These are phyloP conservation scores for Scaptodrosophila latifasciaeformis DNA, from an alignment of 2,888 invertebrate species.

Conservation along the genomic window DNA sequence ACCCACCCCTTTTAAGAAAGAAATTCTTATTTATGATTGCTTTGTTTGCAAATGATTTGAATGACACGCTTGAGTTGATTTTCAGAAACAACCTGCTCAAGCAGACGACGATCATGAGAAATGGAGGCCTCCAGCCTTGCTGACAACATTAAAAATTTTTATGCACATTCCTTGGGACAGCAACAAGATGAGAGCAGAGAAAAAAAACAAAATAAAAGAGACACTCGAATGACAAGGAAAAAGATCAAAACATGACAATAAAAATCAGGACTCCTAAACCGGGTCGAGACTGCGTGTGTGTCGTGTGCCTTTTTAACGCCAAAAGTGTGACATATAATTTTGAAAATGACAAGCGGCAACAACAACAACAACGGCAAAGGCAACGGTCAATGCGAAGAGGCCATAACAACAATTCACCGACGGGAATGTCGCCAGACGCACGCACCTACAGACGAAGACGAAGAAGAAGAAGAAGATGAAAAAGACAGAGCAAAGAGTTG, in stretches of 20 bases:
- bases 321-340: constrained; percentile 69
- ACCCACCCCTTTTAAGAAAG: no score
- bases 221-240: constrained; percentile 29
- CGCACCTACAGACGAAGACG: no score
- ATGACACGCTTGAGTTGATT: constrained; percentile 29
- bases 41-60: constrained; percentile 25
- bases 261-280: constrained; percentile 67
- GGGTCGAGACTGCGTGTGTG: constrained; percentile 46
- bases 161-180: constrained; percentile 55
- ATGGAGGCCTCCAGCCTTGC: constrained; percentile 10
- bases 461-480: no score
- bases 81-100: no score
- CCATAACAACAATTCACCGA: constrained; percentile 58
- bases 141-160: constrained; percentile 59
- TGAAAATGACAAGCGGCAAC: constrained; percentile 62
- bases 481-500: constrained; percentile 39
- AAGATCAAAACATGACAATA: constrained; percentile 67
- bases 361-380: constrained; percentile 28
- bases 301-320: constrained; percentile 67
- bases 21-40: constrained; percentile 38
- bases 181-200: constrained; percentile 21
- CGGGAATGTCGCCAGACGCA: constrained; percentile 54
- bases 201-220: constrained; percentile 10
- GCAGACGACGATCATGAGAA: not conserved
- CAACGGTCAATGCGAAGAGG: constrained; percentile 15